Base-by-base conservation (phyloP, 2,888 invertebrate genomes). In the Lampropteryx suffumata region DNA sequence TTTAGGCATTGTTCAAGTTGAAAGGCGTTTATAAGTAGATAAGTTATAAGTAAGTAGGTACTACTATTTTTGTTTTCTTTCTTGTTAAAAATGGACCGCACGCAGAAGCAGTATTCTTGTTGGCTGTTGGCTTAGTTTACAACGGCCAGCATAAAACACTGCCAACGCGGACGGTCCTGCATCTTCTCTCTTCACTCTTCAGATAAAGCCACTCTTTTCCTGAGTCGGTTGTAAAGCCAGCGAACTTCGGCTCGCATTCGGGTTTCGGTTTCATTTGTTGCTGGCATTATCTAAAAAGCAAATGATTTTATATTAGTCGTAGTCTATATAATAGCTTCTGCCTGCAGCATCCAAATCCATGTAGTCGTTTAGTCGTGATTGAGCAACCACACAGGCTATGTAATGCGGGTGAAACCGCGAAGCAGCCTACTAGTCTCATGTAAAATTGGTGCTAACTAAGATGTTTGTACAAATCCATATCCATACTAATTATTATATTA, bases 101-200 rank as follows among this genome's bases (percentile, higher is more conserved):
- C 95, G 93, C 94, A 93, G 93, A 90, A 95, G 97, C 95, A 96
- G 97, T 96, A 97, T 92, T 93, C 96, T 93, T 95, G 98, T 97
- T 95, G 98, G 98, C 95, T 96, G 97, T 97, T 94, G 69, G 64
- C 88, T 69, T 77, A 40, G 14, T 61, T 62, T 79, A 81, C 93
- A 96, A 98, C 98, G 98, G 98, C 98, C 98, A 98, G 98, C 98
- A 98, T 98, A 98, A 98, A 97, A 98, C 98, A 98, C 98, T 98
- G 98, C 98, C 98, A 97, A 92, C 92, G 94, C 93, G 95, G 93
- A 91, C 91, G 80, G 86, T 87, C 87, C 72, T 63, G 58, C 46
- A 14, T 59, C 60, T 58, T 69, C 59, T 55, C 28, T 52, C 33
- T 50, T 60, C 40, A 12, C 27, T 13, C 34, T 21, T 21, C 21